A percentile compares a stretch with the other conserved stretches of the same genome.
phyloP scores from a whole-genome alignment of 2,888 invertebrate species.

The Amphipyra tragopoginis region DNA sequence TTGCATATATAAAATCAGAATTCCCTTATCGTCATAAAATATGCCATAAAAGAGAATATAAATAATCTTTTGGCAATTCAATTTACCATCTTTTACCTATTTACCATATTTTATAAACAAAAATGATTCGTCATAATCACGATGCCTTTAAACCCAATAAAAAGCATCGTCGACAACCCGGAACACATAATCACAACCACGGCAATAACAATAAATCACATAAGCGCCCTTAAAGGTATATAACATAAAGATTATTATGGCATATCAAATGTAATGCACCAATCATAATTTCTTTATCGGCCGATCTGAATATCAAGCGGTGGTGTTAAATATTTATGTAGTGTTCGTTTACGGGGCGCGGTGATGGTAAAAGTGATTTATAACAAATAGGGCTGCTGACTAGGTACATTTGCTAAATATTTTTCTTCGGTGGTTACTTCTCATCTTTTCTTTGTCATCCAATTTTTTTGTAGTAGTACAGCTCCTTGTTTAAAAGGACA shows the following conservation, averaged over 20 bases:
- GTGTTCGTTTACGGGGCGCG: slow-evolving; percentile 41
- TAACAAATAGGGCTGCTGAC: slow-evolving; percentile 39
- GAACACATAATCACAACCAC: slow-evolving; percentile 64
- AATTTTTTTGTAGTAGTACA: too few species aligned
- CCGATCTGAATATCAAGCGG: slow-evolving; percentile 70
- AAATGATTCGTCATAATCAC: slow-evolving; percentile 55
- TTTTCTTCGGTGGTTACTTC: background rate
- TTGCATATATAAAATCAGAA: too few species aligned
- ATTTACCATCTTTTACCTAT: background rate
- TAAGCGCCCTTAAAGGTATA: slow-evolving; percentile 65
- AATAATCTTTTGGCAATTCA: background rate
- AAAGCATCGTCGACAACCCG: slow-evolving; percentile 66
- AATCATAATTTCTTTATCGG: slow-evolving; percentile 81
- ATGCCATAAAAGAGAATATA: too few species aligned
- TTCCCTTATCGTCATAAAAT: too few species aligned
- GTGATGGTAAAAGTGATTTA: slow-evolving; percentile 52
- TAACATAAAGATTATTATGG: slow-evolving; percentile 69
- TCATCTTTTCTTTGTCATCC: too few species aligned
- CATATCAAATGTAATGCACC: slow-evolving; percentile 70
- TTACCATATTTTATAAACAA: slow-evolving; percentile 39
- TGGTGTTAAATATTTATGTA: slow-evolving; percentile 76
- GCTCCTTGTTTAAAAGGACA: too few species aligned
- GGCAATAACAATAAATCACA: slow-evolving; percentile 69
- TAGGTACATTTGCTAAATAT: slow-evolving; percentile 11
- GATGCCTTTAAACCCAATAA: slow-evolving; percentile 69